phyloP scores from a whole-genome alignment of 2,797 vertebrate species.

The Eospalax fontanierii region DNA sequence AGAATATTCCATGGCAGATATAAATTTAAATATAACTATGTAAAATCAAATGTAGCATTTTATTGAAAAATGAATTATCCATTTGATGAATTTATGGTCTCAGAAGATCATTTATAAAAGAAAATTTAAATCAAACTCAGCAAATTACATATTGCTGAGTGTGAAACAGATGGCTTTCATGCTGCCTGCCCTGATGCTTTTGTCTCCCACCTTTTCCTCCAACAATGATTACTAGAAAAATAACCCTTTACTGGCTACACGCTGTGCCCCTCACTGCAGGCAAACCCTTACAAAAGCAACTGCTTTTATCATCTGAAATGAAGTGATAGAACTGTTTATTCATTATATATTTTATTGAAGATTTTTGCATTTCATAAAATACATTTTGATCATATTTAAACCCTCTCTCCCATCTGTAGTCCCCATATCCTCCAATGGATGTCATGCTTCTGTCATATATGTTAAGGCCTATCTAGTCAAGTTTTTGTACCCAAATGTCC shows the following conservation, averaged over 20 bases:
- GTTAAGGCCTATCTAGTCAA: too few species aligned
- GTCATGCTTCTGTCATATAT: too few species aligned
- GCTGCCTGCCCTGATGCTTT: conserved; percentile 42
- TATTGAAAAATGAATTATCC: background rate
- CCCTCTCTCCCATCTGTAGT: too few species aligned
- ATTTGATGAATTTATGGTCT: conserved; percentile 11
- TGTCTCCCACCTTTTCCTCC: conserved; percentile 52
- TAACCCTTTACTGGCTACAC: background rate
- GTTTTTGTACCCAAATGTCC: too few species aligned
- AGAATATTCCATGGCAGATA: background rate
- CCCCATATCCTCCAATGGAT: too few species aligned
- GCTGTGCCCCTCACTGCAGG: conserved; percentile 11
- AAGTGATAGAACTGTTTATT: background rate
- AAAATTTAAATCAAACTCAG: conserved; percentile 60
- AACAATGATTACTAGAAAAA: conserved; percentile 62
- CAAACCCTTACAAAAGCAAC: conserved; percentile 16
- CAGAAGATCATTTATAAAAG: background rate
- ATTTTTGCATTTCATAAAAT: background rate
- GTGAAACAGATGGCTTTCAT: conserved; percentile 70
- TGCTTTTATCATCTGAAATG: background rate
- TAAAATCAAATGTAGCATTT: background rate
- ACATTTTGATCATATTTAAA: background rate
- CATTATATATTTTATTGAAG: background rate
- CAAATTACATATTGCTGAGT: conserved; percentile 63
- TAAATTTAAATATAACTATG: background rate